phyloP scores from a whole-genome alignment of 2,797 vertebrate genomes.

The Valencia hispanica region DNA sequence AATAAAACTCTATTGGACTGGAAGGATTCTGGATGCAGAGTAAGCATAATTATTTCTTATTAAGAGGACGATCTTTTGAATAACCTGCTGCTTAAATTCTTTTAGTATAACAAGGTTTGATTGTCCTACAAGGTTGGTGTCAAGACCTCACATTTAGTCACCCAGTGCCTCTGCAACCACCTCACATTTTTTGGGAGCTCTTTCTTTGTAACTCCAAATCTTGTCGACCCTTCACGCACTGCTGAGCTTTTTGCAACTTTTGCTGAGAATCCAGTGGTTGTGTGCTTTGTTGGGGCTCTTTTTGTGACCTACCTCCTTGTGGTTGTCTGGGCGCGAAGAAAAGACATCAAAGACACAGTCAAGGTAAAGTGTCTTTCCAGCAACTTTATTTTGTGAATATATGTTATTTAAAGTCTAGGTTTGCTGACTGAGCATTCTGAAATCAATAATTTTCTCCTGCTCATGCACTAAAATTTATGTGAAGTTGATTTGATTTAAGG shows the following conservation, averaged over 20 bases:
- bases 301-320: constrained; percentile 83
- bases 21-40: constrained; percentile 86
- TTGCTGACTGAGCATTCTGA: neutral
- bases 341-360: constrained; percentile 85
- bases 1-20: constrained; percentile 79
- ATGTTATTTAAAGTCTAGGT: neutral
- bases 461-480: neutral
- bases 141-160: constrained; percentile 73
- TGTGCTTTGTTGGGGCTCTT: constrained; percentile 87
- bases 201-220: constrained; percentile 90
- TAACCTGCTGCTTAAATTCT: neutral
- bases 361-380: constrained; percentile 77
- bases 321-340: constrained; percentile 88
- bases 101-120: neutral
- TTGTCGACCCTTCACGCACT: constrained; percentile 83
- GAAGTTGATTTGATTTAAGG: no score
- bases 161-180: constrained; percentile 92
- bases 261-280: constrained; percentile 89
- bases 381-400: neutral
- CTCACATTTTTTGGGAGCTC: constrained; percentile 93
- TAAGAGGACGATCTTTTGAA: neutral
- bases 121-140: constrained; percentile 84
- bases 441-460: neutral
- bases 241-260: constrained; percentile 90
- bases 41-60: constrained; percentile 63